Conservation (phyloP, 2,113 vertebrate species). For the Paramormyrops kingsleyae region DNA sequence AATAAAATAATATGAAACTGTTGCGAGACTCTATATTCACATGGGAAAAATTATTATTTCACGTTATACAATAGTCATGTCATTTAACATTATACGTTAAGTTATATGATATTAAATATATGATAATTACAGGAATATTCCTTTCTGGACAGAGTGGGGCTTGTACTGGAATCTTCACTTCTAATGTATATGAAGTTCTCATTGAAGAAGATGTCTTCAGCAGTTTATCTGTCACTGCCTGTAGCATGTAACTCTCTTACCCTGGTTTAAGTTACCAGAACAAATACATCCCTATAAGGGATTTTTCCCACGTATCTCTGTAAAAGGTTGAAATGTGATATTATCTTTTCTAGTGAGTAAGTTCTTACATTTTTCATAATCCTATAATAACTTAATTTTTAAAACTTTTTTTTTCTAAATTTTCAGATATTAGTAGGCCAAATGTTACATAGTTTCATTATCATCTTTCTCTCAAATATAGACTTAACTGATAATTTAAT, state of each 20-base stretch:
- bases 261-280: constrained; percentile 32
- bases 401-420: not conserved
- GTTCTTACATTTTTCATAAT: not conserved
- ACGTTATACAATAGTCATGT: not conserved
- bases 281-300: not conserved
- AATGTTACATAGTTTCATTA: not conserved
- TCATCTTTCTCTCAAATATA: not conserved
- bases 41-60: not conserved
- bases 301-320: not conserved
- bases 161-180: constrained; percentile 23
- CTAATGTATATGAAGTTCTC: not conserved
- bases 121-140: not conserved
- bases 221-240: constrained; percentile 19
- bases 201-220: not conserved
- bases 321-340: not conserved
- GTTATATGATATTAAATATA: not conserved
- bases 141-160: not conserved
- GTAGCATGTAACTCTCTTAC: constrained; percentile 28
- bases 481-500: not conserved
- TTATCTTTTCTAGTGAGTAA: not conserved
- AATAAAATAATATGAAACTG: not conserved
- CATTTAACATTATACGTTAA: not conserved
- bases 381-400: not conserved
- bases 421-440: not conserved
- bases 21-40: not conserved